These are phyloP conservation scores for Gadus chalcogrammus DNA, from an alignment of 2,113 vertebrate genomes.

Conservation along the genomic window DNA sequence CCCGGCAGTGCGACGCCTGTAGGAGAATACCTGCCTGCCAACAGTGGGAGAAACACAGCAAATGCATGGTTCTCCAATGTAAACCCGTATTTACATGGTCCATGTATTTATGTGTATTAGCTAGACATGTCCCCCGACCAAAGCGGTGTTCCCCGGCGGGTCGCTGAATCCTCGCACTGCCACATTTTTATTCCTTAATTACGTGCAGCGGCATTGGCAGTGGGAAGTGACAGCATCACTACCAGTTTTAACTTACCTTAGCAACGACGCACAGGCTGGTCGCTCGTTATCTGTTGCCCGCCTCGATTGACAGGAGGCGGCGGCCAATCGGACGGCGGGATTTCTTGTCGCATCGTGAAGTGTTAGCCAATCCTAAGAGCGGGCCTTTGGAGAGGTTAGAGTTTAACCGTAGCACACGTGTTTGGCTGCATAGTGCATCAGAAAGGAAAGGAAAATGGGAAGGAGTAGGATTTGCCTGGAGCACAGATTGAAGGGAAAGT, in stretches of 20 bases:
- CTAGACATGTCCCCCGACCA: conserved; percentile 8
- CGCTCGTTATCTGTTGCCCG: conserved; percentile 24
- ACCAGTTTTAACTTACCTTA: conserved; percentile 67
- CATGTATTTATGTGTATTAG: conserved; percentile 8
- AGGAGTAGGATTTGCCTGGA: not conserved
- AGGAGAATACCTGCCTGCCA: conserved; percentile 52
- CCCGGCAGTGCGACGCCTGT: conserved; percentile 58
- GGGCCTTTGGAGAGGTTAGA: conserved; percentile 9
- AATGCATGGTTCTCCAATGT: conserved; percentile 54
- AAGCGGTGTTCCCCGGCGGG: not conserved
- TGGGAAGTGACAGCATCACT: conserved; percentile 50
- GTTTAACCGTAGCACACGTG: not conserved
- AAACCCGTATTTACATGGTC: conserved; percentile 26
- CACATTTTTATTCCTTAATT: conserved; percentile 24
- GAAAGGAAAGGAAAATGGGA: too few relatives aligned
- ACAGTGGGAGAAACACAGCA: conserved; percentile 14
- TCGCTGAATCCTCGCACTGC: conserved; percentile 13
- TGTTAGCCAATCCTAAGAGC: conserved; percentile 51
- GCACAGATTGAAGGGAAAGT: too few relatives aligned
- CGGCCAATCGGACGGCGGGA: conserved; percentile 44
- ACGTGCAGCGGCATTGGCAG: conserved; percentile 36
- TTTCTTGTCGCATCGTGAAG: conserved; percentile 34
- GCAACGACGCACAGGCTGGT: conserved; percentile 53
- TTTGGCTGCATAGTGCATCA: not conserved
- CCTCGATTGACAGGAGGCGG: conserved; percentile 41